Conservation (phyloP, 2,888 invertebrate species). For the Villa cingulata region DNA sequence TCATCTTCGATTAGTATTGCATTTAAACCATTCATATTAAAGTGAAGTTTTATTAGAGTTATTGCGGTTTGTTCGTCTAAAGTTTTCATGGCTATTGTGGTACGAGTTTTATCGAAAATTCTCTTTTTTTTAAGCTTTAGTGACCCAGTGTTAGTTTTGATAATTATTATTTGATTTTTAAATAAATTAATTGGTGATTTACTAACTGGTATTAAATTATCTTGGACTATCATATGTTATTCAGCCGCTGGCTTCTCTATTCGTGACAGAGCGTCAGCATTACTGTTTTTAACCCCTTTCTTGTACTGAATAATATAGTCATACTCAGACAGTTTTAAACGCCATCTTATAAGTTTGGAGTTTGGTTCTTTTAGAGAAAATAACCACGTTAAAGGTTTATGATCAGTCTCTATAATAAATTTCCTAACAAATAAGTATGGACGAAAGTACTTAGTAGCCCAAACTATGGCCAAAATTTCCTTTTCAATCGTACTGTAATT, state of each 20-base stretch:
- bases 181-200: neutral
- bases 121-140: no score
- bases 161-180: neutral
- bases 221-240: neutral
- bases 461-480: no score
- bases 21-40: neutral
- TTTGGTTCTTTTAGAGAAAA: neutral
- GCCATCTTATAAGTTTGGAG: neutral
- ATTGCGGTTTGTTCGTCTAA: neutral
- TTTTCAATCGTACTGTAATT: no score
- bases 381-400: neutral
- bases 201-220: neutral
- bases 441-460: no score
- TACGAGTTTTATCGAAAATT: neutral
- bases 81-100: neutral
- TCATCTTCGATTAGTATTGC: neutral
- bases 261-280: slow-evolving; percentile 10
- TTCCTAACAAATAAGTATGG: no score
- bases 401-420: no score
- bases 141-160: no score
- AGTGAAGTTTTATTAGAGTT: neutral
- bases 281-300: slow-evolving; percentile 12
- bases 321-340: slow-evolving; percentile 1
- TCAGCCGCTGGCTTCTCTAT: neutral
- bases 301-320: slow-evolving; percentile 10